Conservation (phyloP, 2,797 vertebrate genomes). For the Mareca strepera region DNA sequence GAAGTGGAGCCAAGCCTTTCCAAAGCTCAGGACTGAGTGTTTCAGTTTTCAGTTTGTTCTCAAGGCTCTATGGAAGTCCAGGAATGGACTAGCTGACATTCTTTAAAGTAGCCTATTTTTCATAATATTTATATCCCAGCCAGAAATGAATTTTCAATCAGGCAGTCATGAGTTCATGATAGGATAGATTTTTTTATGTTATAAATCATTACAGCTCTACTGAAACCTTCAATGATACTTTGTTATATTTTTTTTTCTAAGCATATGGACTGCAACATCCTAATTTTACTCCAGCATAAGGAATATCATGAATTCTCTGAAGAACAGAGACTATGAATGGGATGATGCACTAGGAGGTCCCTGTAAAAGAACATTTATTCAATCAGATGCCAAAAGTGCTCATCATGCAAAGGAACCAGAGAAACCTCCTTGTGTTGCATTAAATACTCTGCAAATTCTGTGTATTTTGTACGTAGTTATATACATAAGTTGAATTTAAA, state of each 20-base stretch:
- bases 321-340: slow-evolving; percentile 12
- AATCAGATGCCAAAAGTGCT: slow-evolving; percentile 10
- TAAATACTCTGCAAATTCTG: not conserved
- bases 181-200: not conserved
- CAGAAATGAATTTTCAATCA: slow-evolving; percentile 43
- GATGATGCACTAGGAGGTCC: not conserved
- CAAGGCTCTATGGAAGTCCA: not conserved
- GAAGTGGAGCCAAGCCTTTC: not conserved
- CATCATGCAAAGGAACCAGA: not conserved
- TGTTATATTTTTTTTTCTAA: not conserved
- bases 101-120: slow-evolving; percentile 1
- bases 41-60: not conserved
- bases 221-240: not conserved
- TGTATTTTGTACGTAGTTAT: not conserved
- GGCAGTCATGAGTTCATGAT: not conserved
- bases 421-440: not conserved
- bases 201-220: slow-evolving; percentile 41
- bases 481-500: not conserved
- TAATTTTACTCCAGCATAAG: not conserved
- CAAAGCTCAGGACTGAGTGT: not conserved
- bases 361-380: slow-evolving; percentile 25
- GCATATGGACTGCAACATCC: not conserved
- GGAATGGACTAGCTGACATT: not conserved
- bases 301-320: not conserved
- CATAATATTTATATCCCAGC: slow-evolving; percentile 27